Evolutionary conservation across 1,140 invertebrate genomes (phyloP).

Genomic region (Piezodorus guildinii): DNA sequence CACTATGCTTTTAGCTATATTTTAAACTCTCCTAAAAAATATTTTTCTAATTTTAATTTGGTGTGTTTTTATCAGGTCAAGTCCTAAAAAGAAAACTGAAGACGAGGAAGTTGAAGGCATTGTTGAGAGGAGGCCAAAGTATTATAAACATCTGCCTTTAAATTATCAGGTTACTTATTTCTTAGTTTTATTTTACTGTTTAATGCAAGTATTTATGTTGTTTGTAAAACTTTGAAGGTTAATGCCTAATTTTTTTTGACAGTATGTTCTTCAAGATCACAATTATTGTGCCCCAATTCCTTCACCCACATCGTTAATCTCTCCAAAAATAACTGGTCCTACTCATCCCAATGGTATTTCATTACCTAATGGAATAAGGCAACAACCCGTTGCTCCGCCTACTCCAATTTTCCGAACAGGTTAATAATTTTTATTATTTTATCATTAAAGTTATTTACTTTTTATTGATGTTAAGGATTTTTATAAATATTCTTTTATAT

Average conservation of each 20-base stretch:
- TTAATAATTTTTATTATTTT: not conserved
- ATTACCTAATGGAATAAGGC: not conserved
- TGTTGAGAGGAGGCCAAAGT: constrained; percentile 26
- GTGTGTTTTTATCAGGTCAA: not conserved
- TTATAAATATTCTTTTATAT: not conserved
- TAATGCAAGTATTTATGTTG: not conserved
- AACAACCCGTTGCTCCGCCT: not conserved
- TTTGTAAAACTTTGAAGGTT: not conserved
- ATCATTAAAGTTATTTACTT: not conserved
- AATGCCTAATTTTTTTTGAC: not conserved
- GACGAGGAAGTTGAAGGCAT: constrained; percentile 27
- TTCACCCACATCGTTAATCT: not conserved
- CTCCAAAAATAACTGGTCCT: not conserved
- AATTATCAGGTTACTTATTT: constrained; percentile 25
- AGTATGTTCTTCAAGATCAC: constrained; percentile 28
- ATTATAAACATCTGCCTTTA: constrained; percentile 26
- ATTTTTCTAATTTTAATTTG: too few relatives aligned
- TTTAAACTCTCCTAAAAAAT: too few relatives aligned
- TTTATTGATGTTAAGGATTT: too few relatives aligned
- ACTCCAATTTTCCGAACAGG: not conserved
- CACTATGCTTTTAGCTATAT: too few relatives aligned
- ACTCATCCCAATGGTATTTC: not conserved
- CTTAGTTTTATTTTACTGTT: not conserved
- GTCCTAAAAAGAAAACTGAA: constrained; percentile 23
- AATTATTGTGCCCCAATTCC: constrained; percentile 27